Evolutionary conservation across 1,140 invertebrate genomes (phyloP), one percentile per base, ranked within the genome.

Genomic region (Pogonognathellus flavescens): DNA sequence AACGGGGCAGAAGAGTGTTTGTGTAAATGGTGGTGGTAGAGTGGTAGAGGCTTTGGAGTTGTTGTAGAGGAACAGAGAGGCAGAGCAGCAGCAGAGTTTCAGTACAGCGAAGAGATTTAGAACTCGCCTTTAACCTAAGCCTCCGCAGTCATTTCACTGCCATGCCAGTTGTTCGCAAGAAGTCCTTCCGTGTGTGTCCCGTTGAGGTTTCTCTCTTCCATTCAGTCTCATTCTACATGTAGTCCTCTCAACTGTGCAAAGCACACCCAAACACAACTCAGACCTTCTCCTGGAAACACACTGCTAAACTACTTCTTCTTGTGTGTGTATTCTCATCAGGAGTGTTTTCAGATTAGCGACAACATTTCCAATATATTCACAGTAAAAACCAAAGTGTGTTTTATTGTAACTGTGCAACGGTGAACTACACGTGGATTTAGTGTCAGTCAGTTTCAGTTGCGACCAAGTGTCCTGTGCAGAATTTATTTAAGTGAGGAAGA

Each of bases 121-220:
- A 76, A 76, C 13, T 76, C 55, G 80, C 80, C 55, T 82, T 18
- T 80, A 41, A 41, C 76, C 49, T 80, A 80, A 82, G 50, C 55
- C 31, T 22, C 11, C 11, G 11, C 9, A 57, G 11, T 50, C 52
- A 57, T n/a, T 57, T 57, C 53, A 57, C 25, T 76, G 70, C 70
- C 70, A 41, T 76, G 25, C 31, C 70, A 86, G 85, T 86, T 59
- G 85, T 83, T 86, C 81, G 66, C 81, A 86, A 86, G 85, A 83
- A 86, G 85, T 86, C 85, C 85, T 80, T 86, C 82, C 80, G 76
- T 80, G 66, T 82, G 84, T 85, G 59, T 85, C 83, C 80, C 62
- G 83, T 84, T 72, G 62, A 72, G 16, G 55, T 84, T 84, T 84
- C 83, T 84, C 83, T 84, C 83, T 84, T 83, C 83, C 57, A 76